Base-by-base conservation (phyloP, 2,888 invertebrate genomes). In the Dryomyza anilis region DNA sequence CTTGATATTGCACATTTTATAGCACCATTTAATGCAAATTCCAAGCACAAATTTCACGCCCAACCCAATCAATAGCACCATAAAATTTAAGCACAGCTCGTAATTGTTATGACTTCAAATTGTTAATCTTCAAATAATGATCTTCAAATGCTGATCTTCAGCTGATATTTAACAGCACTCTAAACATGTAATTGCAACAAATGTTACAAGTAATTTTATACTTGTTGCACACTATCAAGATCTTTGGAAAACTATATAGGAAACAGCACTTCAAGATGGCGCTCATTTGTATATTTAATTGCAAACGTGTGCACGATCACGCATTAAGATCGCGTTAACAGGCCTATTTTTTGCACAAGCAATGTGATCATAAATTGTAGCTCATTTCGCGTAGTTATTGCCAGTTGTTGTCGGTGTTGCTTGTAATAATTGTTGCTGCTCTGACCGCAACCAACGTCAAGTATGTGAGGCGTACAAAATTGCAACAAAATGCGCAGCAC, bases 281-380 rank as follows among this genome's bases (percentile, higher is more conserved):
- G 55, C 36, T 55, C 36, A 52, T 53, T 36, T 27, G 36, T 43
- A 39, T 25, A 43, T 59, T 61, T 52, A 61, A 61, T 61, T 61
- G 48, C 27, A 43, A 53, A 53, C 52, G 61, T n/a, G n/a, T 27
- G 52, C 61, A 61, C 52, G 61, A 61, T 61, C 61, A 61, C 61
- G 61, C 61, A 61, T 61, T 61, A 43, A 61, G 61, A 61, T 53
- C 61, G 61, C 61, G 61, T 61, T 61, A 61, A 61, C n/a, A 52
- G 30, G 43, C 21, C 61, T 29, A 27, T 23, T 59, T 61, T 61
- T 61, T 25, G 52, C 36, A 27, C 21, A 16, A 33, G 39, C 50
- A 29, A 61, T 61, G 60, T 10, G 36, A 50, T 30, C 60, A 52
- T 61, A 61, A 52, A 52, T 61, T 61, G 27, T 53, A 30, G 53